Evolutionary conservation across 2,113 vertebrate species (phyloP).

Genomic region (Catharus minimus): DNA sequence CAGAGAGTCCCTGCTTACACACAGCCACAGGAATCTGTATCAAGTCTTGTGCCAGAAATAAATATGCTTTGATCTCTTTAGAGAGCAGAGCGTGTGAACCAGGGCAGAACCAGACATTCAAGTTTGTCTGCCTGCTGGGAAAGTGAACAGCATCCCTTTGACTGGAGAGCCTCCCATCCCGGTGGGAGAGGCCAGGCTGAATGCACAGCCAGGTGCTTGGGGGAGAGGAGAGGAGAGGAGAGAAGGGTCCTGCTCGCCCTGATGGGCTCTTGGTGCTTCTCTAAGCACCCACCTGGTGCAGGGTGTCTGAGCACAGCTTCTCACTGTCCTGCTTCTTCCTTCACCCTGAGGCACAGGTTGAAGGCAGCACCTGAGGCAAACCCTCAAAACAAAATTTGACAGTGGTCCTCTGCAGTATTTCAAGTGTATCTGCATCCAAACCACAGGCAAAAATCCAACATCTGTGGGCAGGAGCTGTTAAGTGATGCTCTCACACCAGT

Average conservation of each 20-base stretch:
- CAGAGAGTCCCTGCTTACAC: neutral
- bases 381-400: neutral
- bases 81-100: neutral
- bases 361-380: neutral
- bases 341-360: neutral
- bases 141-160: neutral
- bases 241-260: neutral
- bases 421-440: neutral
- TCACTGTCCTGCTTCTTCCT: neutral
- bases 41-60: neutral
- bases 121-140: neutral
- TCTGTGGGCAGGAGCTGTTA: accelerated
- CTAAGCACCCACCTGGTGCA: accelerated
- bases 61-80: neutral
- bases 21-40: neutral
- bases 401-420: accelerated
- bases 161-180: accelerated
- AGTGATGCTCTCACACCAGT: neutral
- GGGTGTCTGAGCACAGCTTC: neutral
- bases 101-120: conserved; percentile 6
- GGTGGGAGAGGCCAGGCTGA: neutral
- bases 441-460: neutral
- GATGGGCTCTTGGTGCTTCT: accelerated
- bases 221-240: neutral
- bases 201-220: neutral